Percentiles rank a stretch among this genome's conserved stretches.
Conservation (phyloP, 2,888 invertebrate species). For the Yponomeuta evonymella region DNA sequence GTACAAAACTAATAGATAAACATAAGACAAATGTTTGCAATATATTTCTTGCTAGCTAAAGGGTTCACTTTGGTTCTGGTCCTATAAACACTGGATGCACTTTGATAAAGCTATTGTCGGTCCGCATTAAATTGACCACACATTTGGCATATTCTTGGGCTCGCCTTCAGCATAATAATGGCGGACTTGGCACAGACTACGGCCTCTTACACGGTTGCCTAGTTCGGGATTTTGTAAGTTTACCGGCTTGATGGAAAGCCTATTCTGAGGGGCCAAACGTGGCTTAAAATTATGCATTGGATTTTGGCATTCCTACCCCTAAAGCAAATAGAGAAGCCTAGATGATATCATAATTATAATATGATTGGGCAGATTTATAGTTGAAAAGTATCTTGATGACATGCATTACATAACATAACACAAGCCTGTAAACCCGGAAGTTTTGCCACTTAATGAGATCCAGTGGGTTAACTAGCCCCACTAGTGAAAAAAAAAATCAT, state of each 20-base stretch:
- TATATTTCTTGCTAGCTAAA: too few species aligned
- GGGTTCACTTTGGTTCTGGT: neutral
- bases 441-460: too few species aligned
- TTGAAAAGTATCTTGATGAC: too few species aligned
- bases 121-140: neutral
- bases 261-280: neutral
- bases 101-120: constrained; percentile 1
- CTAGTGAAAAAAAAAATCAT: too few species aligned
- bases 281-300: neutral
- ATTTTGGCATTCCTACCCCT: neutral
- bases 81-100: neutral
- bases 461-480: too few species aligned
- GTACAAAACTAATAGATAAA: too few species aligned
- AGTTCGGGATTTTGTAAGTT: neutral
- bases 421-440: too few species aligned
- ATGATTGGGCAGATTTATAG: too few species aligned
- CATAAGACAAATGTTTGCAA: too few species aligned
- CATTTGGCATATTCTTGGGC: neutral
- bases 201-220: neutral
- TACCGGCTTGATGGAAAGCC: neutral
- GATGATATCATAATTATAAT: too few species aligned
- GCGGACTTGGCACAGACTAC: constrained; percentile 1
- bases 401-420: too few species aligned
- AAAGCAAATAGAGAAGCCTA: too few species aligned
- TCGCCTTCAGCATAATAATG: neutral